A percentile compares a stretch with the other conserved stretches of the same genome.
Conservation (phyloP, 2,113 vertebrate genomes). For the Uria aalge region DNA sequence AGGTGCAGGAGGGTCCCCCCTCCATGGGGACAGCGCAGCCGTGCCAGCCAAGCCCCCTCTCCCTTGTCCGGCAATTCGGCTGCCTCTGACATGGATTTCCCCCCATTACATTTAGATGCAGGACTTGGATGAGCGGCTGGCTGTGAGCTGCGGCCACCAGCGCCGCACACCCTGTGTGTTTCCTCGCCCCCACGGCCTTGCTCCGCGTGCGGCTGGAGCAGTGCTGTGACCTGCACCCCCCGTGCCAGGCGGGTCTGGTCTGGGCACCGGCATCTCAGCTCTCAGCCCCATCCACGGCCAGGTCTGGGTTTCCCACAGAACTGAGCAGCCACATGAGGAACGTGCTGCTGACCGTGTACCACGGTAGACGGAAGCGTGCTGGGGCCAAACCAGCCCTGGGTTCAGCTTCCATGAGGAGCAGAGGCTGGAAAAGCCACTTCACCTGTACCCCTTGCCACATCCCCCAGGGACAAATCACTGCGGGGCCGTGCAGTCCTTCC, state of each 20-base stretch:
- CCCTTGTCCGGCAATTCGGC: rapidly evolving
- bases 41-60: background rate
- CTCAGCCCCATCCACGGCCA: background rate
- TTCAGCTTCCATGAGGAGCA: background rate
- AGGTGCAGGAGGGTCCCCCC: background rate
- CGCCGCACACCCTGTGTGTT: rapidly evolving
- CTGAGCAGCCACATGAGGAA: background rate
- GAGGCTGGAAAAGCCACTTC: background rate
- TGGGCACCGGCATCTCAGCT: background rate
- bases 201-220: background rate
- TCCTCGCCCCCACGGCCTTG: rapidly evolving
- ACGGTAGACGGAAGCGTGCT: background rate
- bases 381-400: background rate
- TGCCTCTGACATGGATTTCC: background rate
- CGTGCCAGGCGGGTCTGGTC: rapidly evolving
- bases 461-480: background rate
- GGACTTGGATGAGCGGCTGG: background rate
- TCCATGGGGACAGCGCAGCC: background rate
- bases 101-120: rapidly evolving
- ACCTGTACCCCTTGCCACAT: rapidly evolving
- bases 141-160: rapidly evolving
- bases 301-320: background rate
- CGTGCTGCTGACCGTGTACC: too few species aligned
- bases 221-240: background rate
- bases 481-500: rapidly evolving